A percentile compares a stretch with the other conserved stretches of the same genome.
These are phyloP conservation scores for Drosophila triauraria DNA, from an alignment of 1,140 invertebrate genomes.

Conservation along the genomic window DNA sequence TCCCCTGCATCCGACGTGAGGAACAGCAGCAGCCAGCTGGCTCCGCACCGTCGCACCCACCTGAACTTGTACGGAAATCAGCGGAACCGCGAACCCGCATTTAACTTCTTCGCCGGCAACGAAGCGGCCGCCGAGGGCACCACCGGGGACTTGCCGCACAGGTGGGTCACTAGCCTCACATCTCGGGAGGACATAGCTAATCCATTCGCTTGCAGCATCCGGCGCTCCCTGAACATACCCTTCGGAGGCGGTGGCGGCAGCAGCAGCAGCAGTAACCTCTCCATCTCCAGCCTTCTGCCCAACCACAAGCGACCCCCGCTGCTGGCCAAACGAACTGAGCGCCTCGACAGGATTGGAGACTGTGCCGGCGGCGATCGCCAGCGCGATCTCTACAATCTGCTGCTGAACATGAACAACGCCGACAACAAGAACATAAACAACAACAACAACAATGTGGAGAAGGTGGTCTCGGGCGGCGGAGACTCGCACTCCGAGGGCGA, in stretches of 20 bases:
- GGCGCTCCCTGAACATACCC: constrained; percentile 70
- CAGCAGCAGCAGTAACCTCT: constrained; percentile 5
- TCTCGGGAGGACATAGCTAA: not conserved
- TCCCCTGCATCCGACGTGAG: constrained; percentile 9
- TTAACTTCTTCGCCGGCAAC: constrained; percentile 57
- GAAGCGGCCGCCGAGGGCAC: constrained; percentile 65
- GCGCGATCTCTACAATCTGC: constrained; percentile 13
- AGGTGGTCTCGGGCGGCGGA: constrained; percentile 4
- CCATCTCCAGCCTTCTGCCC: constrained; percentile 11
- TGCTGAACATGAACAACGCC: constrained; percentile 18
- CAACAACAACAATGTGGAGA: constrained; percentile 48
- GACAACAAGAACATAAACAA: constrained; percentile 40
- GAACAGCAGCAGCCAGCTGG: constrained; percentile 12
- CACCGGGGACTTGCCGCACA: constrained; percentile 69
- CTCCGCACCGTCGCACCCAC: constrained; percentile 50
- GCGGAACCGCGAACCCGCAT: constrained; percentile 67
- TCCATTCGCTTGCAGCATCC: constrained; percentile 40
- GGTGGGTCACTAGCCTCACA: constrained; percentile 23
- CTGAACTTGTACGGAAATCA: constrained; percentile 59
- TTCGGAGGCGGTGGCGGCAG: not conserved
- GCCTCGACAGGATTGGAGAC: not conserved
- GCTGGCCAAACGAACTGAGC: constrained; percentile 15
- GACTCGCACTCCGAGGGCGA: constrained; percentile 55
- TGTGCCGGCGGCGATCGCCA: not conserved
- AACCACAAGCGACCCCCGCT: constrained; percentile 54